These are phyloP conservation scores for Potamarius usumacintae DNA, from an alignment of 2,113 vertebrate genomes.

Conservation along the genomic window DNA sequence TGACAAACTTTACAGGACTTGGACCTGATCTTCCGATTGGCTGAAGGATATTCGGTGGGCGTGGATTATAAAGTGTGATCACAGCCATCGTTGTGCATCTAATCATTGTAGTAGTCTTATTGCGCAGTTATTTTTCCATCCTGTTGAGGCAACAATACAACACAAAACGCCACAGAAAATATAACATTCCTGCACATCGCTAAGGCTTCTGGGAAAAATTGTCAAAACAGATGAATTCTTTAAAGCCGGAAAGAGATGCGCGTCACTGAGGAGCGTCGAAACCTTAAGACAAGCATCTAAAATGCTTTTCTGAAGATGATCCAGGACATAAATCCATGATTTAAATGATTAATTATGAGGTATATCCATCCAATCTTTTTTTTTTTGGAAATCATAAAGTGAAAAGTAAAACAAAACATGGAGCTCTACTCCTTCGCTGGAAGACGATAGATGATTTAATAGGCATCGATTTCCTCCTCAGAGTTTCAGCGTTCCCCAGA, in stretches of 20 bases:
- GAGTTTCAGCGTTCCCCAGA: background rate
- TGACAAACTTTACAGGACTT: background rate
- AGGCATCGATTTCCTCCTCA: no score
- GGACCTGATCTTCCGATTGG: background rate
- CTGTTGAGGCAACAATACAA: background rate
- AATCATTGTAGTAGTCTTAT: background rate
- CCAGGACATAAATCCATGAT: background rate
- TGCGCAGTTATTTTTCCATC: background rate
- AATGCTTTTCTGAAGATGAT: background rate
- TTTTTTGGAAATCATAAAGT: background rate
- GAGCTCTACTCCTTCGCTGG: background rate
- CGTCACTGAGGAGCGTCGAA: no score
- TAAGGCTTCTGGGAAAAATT: background rate
- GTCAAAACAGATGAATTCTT: background rate
- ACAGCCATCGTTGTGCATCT: background rate
- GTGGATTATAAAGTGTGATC: background rate
- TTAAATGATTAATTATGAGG: background rate
- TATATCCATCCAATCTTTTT: background rate
- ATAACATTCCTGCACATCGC: background rate
- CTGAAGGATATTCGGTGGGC: background rate
- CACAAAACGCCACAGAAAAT: background rate
- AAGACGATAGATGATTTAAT: background rate
- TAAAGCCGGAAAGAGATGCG: background rate
- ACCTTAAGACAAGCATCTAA: background rate
- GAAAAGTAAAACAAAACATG: background rate